These are phyloP conservation scores for Diuraphis noxia DNA, from an alignment of 1,140 invertebrate genomes.

Conservation along the genomic window DNA sequence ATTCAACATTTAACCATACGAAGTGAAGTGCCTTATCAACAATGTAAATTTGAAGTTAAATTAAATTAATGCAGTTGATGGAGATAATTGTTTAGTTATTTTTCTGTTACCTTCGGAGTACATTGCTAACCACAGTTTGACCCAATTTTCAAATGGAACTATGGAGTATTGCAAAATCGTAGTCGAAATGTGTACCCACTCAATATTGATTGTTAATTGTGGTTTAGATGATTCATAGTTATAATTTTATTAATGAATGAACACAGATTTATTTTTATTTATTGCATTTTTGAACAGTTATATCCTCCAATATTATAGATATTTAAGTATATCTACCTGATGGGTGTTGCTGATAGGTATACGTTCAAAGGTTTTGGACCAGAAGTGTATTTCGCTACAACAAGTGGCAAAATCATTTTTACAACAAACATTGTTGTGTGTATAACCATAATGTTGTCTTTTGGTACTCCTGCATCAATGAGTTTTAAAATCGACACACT, in stretches of 20 bases:
- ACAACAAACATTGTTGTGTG: constrained; percentile 90
- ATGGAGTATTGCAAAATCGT: background rate
- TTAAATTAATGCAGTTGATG: too few relatives aligned
- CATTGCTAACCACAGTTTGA: background rate
- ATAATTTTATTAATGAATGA: background rate
- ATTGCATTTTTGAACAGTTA: background rate
- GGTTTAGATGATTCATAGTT: background rate
- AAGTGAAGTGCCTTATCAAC: background rate
- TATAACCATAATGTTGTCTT: constrained; percentile 90
- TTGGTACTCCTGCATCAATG: constrained; percentile 92
- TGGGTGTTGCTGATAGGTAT: background rate
- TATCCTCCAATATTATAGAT: background rate
- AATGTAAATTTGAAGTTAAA: background rate
- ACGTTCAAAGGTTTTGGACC: constrained; percentile 82
- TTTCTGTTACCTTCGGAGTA: background rate
- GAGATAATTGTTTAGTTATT: background rate
- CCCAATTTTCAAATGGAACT: background rate
- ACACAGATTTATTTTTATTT: background rate
- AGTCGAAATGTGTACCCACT: background rate
- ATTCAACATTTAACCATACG: background rate
- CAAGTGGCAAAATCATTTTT: constrained; percentile 89
- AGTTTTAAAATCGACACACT: constrained; percentile 93
- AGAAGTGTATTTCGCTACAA: constrained; percentile 85
- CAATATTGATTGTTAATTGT: background rate
- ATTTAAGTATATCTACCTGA: background rate